Base-by-base conservation (phyloP, 2,888 invertebrate genomes). In the Caenorhabditis doughertyi region DNA sequence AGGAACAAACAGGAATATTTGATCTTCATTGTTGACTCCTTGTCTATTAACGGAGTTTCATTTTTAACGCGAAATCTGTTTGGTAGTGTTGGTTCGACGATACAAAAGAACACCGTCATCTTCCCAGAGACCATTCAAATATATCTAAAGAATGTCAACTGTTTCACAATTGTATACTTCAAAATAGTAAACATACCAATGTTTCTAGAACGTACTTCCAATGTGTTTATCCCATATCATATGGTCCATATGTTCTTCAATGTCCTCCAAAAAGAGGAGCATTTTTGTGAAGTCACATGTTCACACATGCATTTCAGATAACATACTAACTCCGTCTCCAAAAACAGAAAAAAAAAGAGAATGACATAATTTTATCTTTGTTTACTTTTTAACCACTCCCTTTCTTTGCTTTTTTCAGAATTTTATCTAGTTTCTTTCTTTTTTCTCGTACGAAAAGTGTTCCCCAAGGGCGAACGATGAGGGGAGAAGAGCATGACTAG, bases 251-350 rank as follows among this genome's bases (percentile, higher is more conserved):
- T 55, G 3, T 18, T 35, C 13, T 58, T 21, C 21, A 13, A 23
- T 39, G 21, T 39, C 16, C 39, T 29, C n/a, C n/a, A n/a, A 58
- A 53, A 18, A 53, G 13, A 18, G n/a, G 16, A 18, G 23, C 18
- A 23, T 42, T 44, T 70, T 47, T 47, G 32, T 23, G 25, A 42
- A 53, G 44, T 27, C 39, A 27, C 39, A n/a, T 18, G 39, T 32
- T 56, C 55, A 68, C 68, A 68, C 68, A 70, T 70, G 70, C 70
- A 70, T 70, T 70, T 70, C 51, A 56, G 70, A 64, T 64, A 70
- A 56, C 56, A 53, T 25, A 56, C n/a, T n/a, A n/a, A n/a, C n/a
- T n/a, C n/a, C n/a, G 39, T 39, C 58, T 58, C 58, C 35, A 58
- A 60, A 32, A 25, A n/a, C n/a, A n/a, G n/a, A 23, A 3, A 18